These are phyloP conservation scores for Petrolisthes cinctipes DNA, from an alignment of 2,888 invertebrate genomes.

Conservation along the genomic window DNA sequence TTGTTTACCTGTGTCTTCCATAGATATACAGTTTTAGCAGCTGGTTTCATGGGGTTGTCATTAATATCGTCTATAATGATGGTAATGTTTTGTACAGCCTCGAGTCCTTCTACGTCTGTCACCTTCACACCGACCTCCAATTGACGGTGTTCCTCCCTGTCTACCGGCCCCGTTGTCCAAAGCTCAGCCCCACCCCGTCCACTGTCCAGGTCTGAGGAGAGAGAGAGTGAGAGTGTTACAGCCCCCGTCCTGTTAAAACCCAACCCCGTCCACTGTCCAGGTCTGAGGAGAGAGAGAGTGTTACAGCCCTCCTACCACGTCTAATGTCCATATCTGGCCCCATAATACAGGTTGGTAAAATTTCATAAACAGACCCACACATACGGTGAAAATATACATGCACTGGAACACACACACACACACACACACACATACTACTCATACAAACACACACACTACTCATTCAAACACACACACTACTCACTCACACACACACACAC, in stretches of 20 bases:
- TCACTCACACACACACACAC: slow-evolving; percentile 18
- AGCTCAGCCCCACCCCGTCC: slow-evolving; percentile 62
- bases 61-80: slow-evolving; percentile 60
- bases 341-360: too few species aligned
- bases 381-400: too few species aligned
- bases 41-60: slow-evolving; percentile 63
- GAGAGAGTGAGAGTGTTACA: too few species aligned
- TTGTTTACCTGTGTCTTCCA: slow-evolving; percentile 59
- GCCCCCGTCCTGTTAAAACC: too few species aligned
- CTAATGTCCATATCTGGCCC: too few species aligned
- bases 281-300: too few species aligned
- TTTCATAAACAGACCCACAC: too few species aligned
- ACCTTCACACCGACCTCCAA: slow-evolving; percentile 52
- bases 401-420: too few species aligned
- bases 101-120: slow-evolving; percentile 46
- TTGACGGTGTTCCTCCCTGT: slow-evolving; percentile 58
- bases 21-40: slow-evolving; percentile 59
- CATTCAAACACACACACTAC: neutral
- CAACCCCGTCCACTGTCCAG: too few species aligned
- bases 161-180: slow-evolving; percentile 48
- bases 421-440: neutral
- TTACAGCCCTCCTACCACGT: too few species aligned
- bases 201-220: slow-evolving; percentile 51
- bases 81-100: slow-evolving; percentile 48
- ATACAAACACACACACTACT: neutral